Conservation (phyloP, 2,888 invertebrate species). For the Anagyrus pseudococci region DNA sequence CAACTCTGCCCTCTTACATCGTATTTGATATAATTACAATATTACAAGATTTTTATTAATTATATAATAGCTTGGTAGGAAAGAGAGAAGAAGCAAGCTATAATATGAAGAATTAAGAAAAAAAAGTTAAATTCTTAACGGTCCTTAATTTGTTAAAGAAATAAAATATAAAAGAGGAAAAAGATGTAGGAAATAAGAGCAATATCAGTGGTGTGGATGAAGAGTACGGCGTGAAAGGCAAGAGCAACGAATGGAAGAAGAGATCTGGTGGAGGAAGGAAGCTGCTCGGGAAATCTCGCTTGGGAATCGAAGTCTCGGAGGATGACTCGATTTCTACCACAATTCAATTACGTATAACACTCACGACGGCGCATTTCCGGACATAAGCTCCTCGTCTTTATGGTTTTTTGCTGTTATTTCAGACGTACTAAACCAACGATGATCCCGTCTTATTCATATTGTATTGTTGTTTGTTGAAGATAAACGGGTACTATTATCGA, state of each 20-base stretch:
- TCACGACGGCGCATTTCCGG: conserved; percentile 23
- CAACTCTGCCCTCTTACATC: too few species aligned
- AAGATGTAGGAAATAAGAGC: background rate
- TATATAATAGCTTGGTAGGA: too few species aligned
- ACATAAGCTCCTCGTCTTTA: conserved; percentile 18
- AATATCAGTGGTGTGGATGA: too few species aligned
- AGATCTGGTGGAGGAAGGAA: conserved; percentile 22
- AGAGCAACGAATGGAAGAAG: conserved; percentile 9
- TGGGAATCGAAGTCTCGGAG: conserved; percentile 43
- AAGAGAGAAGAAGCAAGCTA: too few species aligned
- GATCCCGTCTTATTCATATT: conserved; percentile 8
- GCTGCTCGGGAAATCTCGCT: conserved; percentile 40
- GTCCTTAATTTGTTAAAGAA: too few species aligned
- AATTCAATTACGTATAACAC: conserved; percentile 44
- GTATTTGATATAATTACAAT: too few species aligned
- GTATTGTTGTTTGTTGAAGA: too few species aligned
- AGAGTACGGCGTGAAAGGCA: background rate
- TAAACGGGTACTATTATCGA: too few species aligned
- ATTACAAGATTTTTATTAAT: too few species aligned
- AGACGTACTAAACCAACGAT: conserved; percentile 18
- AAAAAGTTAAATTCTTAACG: too few species aligned
- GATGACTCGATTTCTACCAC: conserved; percentile 46
- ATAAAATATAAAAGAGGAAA: too few species aligned
- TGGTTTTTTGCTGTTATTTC: background rate
- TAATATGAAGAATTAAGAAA: too few species aligned